A percentile compares a stretch with the other conserved stretches of the same genome.
phyloP scores from a whole-genome alignment of 2,797 vertebrate genomes.

The Danio tinwini region DNA sequence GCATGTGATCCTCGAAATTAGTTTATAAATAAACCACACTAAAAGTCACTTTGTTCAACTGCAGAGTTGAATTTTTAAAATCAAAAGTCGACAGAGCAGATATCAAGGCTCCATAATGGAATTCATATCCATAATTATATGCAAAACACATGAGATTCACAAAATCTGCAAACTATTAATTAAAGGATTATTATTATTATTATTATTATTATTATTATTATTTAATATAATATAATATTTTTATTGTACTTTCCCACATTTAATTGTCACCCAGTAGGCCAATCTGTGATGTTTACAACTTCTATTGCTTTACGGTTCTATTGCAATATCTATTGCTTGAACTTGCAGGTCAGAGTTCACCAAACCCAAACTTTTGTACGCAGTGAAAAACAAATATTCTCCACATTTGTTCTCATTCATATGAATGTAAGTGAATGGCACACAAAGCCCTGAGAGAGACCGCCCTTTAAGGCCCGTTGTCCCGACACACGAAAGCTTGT shows the following conservation, averaged over 20 bases:
- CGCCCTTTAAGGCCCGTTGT: background rate
- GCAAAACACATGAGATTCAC: too few relatives aligned
- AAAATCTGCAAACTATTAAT: too few relatives aligned
- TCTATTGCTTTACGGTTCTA: background rate
- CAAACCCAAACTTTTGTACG: conserved; percentile 3
- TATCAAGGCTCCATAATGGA: too few relatives aligned
- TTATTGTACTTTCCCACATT: background rate
- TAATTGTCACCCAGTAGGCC: background rate
- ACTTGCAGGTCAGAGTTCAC: conserved; percentile 16
- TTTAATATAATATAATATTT: too few relatives aligned
- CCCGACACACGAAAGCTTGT: conserved; percentile 23
- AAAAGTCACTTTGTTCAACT: too few relatives aligned
- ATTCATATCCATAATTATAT: too few relatives aligned
- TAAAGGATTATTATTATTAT: too few relatives aligned
- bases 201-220: too few relatives aligned
- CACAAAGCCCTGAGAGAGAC: conserved; percentile 10
- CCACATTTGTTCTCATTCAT: conserved; percentile 13
- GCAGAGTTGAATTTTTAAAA: too few relatives aligned
- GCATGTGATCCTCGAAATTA: too few relatives aligned
- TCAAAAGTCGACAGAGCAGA: too few relatives aligned
- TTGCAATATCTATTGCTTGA: background rate
- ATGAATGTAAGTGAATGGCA: conserved; percentile 8
- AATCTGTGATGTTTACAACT: background rate
- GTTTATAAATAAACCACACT: too few relatives aligned
- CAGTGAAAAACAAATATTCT: conserved; percentile 26